These are phyloP conservation scores for Alexandromys fortis DNA, from an alignment of 2,113 vertebrate genomes.

Conservation along the genomic window DNA sequence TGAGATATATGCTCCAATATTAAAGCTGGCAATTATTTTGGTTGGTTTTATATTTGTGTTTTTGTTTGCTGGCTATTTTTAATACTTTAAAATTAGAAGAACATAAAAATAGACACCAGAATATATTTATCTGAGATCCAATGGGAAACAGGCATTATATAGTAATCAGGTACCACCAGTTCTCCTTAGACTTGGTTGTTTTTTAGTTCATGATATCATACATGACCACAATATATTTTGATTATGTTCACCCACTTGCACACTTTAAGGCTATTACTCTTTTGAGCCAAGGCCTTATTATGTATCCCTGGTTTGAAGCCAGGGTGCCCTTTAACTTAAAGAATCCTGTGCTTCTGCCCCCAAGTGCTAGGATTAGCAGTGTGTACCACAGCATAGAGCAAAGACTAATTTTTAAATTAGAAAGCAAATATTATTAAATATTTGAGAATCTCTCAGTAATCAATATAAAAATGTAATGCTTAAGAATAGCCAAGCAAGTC, in stretches of 20 bases:
- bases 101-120: not conserved
- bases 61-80: not conserved
- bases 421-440: constrained; percentile 20
- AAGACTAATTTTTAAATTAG: constrained; percentile 5
- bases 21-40: constrained; percentile 31
- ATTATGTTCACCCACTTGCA: not conserved
- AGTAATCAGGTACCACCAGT: not conserved
- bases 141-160: constrained; percentile 36
- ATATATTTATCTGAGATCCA: not conserved
- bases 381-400: not conserved
- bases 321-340: not conserved
- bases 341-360: not conserved
- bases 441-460: constrained; percentile 25
- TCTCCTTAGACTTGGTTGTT: not conserved
- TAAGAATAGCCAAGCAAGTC: constrained; percentile 37
- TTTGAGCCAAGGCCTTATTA: not conserved
- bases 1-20: constrained; percentile 21
- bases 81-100: constrained; percentile 41
- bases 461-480: constrained; percentile 24
- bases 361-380: not conserved
- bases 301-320: not conserved
- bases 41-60: constrained; percentile 32
- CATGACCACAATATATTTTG: not conserved
- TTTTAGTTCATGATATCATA: not conserved
- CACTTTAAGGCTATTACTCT: not conserved